Evolutionary conservation across 2,797 vertebrate genomes (phyloP).

Genomic region (Halcyon chelicuti): DNA sequence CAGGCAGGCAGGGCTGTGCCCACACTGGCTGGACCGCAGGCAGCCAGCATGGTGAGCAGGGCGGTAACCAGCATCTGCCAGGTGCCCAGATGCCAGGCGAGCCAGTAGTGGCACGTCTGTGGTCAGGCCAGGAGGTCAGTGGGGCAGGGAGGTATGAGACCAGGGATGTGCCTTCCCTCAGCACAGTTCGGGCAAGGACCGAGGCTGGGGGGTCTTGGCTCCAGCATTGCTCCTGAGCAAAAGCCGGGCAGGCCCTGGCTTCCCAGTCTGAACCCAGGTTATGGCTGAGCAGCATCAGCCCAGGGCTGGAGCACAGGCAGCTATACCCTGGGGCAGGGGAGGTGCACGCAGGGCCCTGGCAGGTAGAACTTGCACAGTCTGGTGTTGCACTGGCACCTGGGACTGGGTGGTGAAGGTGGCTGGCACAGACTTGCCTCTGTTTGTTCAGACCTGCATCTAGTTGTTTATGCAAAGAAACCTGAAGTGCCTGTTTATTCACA

Average conservation of each 20-base stretch:
- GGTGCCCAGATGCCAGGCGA: neutral
- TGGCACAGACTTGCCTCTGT: neutral
- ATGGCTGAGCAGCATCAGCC: fast-evolving
- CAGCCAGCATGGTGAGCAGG: fast-evolving
- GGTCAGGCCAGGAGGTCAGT: neutral
- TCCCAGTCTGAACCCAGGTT: neutral
- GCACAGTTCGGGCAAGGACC: neutral
- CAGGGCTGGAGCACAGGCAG: neutral
- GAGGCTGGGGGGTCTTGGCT: fast-evolving
- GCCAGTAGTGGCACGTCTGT: fast-evolving
- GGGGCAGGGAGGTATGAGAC: fast-evolving
- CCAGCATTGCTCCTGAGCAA: fast-evolving
- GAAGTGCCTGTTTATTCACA: neutral
- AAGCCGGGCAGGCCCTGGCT: neutral
- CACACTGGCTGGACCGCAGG: fast-evolving
- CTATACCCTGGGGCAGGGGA: neutral
- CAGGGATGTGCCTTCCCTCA: too few species aligned
- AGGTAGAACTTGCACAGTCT: neutral
- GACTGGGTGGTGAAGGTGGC: neutral
- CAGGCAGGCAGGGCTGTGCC: neutral
- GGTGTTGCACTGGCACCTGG: neutral
- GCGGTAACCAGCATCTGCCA: neutral
- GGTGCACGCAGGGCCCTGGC: neutral
- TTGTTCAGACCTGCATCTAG: neutral
- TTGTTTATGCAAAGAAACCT: neutral